phyloP scores from a whole-genome alignment of 1,140 invertebrate genomes.

The Drosophila simulans region DNA sequence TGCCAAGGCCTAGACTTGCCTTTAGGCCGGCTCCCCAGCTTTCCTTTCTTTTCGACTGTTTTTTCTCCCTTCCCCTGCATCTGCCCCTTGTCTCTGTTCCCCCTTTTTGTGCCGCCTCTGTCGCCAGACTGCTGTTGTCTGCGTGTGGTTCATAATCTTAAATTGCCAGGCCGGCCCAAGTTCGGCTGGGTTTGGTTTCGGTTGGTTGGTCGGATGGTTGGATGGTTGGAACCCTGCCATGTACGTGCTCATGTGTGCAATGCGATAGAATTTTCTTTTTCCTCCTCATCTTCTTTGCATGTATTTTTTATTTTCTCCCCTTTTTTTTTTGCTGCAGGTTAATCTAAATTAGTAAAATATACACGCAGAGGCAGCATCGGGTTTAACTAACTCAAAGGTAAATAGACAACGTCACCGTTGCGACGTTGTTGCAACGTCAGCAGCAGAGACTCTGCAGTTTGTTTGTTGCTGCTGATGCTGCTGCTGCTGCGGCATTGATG shows the following conservation, averaged over 20 bases:
- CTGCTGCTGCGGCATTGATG: conserved; percentile 9
- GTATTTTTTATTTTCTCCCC: too few relatives aligned
- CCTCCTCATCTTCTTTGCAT: background rate
- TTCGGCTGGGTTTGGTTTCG: conserved; percentile 6
- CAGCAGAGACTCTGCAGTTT: conserved; percentile 77
- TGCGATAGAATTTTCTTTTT: conserved; percentile 70
- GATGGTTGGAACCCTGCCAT: conserved; percentile 40
- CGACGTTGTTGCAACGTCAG: conserved; percentile 58
- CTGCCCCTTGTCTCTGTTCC: background rate
- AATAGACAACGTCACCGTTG: conserved; percentile 59
- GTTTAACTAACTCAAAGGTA: conserved; percentile 77
- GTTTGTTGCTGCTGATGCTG: conserved; percentile 40
- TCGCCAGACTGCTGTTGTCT: conserved; percentile 42
- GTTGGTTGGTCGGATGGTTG: conserved; percentile 8
- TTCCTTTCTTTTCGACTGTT: background rate
- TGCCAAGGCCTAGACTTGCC: conserved; percentile 69
- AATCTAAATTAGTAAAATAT: conserved; percentile 83
- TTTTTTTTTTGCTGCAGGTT: conserved; percentile 62
- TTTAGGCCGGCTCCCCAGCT: conserved; percentile 19
- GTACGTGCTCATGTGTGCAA: conserved; percentile 79
- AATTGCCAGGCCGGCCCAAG: conserved; percentile 58
- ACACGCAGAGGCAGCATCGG: conserved; percentile 61
- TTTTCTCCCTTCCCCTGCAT: background rate
- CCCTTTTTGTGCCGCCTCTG: background rate
- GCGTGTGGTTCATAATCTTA: conserved; percentile 79